Evolutionary conservation across 2,888 invertebrate genomes (phyloP), one percentile per base, ranked within the genome.

Genomic region (Saturnia pavonia): DNA sequence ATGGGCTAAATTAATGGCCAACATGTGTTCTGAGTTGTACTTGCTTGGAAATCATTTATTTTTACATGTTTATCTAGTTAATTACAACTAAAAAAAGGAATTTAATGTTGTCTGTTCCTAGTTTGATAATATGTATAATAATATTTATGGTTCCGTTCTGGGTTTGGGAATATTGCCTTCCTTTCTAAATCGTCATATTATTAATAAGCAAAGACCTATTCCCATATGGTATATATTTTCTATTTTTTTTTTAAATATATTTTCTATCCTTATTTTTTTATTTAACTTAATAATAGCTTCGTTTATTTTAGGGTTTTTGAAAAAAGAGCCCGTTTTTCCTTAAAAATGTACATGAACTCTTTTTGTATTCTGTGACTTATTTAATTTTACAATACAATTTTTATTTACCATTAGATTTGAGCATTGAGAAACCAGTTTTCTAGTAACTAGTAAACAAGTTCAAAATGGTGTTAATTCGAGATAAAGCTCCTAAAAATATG

Each of bases 1-100:
- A 78, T 80, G 76, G 77, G 76, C 72, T 71, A 76, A 82, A 85
- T 86, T 85, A 84, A 88, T 82, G 84, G 79, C 75, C 67, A 83
- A 84, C 88, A 86, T 85, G 82, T 88, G 87, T 79, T 83, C 74
- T 69, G 65, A 71, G 73, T 71, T 80, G 80, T 77, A 78, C 57
- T 14, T 11, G 25, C 16, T 60, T 60, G 16, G 57, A 27, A 60
- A 60, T 60, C 57, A 60, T 60, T 60, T 60, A 60, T 60, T 60
- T 60, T 60, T 60, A 60, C 25, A 60, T 19, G 25, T 60, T 60
- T 60, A 60, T 27, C 25, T 60, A 27, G 12, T 60, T 60, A 60
- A 57, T 60, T 60, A 60, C 54, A 60, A 27, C 25, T 7, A 60
- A 14, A 27, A n/a, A 60, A 60, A 60, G 57, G 57, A 27, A 27